phyloP scores from a whole-genome alignment of 2,888 invertebrate species.

The Meloe dianella region DNA sequence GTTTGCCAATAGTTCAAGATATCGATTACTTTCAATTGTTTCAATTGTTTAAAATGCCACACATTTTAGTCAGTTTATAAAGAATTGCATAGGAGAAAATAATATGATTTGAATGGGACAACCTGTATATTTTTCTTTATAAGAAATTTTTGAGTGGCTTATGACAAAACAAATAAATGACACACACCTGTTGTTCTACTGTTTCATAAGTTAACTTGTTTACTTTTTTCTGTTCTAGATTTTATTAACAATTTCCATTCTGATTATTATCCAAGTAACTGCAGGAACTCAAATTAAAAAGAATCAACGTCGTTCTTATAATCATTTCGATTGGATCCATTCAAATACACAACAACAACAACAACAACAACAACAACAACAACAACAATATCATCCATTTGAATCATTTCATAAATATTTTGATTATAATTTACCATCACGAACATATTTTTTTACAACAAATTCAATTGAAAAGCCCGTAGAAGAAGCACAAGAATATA shows the following conservation, averaged over 20 bases:
- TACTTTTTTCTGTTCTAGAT: conserved; percentile 40
- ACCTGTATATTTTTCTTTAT: not conserved
- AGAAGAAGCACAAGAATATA: conserved; percentile 46
- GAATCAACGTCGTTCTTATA: conserved; percentile 29
- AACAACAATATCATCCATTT: too few relatives aligned
- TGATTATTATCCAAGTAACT: conserved; percentile 37
- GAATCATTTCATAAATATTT: conserved; percentile 6
- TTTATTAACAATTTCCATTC: conserved; percentile 36
- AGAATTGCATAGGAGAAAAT: too few relatives aligned
- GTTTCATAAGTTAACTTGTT: not conserved
- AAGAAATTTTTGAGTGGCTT: not conserved
- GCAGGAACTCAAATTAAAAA: conserved; percentile 40
- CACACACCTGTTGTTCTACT: not conserved
- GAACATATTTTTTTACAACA: too few relatives aligned
- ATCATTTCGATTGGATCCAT: not conserved
- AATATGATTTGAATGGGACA: not conserved
- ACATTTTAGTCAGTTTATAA: too few relatives aligned
- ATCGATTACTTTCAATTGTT: conserved; percentile 9
- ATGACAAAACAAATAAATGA: not conserved
- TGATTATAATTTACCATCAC: conserved; percentile 15
- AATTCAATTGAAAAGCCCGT: conserved; percentile 51
- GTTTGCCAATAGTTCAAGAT: not conserved
- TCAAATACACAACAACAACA: too few relatives aligned
- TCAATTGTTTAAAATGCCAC: too few relatives aligned
- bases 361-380: too few relatives aligned